A percentile compares a stretch with the other conserved stretches of the same genome.
phyloP scores from a whole-genome alignment of 2,888 invertebrate genomes.

The Ornithoptera priamus region DNA sequence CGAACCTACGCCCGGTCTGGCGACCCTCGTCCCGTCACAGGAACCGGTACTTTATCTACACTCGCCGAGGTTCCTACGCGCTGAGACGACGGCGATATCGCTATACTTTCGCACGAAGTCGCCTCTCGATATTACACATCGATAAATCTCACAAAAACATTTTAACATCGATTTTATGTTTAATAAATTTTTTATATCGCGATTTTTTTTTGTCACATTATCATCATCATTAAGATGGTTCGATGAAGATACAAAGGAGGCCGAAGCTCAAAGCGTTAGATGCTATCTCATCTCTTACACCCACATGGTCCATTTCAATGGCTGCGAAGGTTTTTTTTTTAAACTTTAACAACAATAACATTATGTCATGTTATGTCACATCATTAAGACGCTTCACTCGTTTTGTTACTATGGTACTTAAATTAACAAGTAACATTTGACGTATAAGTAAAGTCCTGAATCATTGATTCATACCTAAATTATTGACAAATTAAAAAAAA shows the following conservation, averaged over 20 bases:
- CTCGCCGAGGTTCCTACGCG: constrained; percentile 38
- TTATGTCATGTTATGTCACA: constrained; percentile 64
- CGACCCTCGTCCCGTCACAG: constrained; percentile 36
- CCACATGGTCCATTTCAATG: constrained; percentile 58
- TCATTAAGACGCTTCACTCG: constrained; percentile 39
- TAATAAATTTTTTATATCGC: not conserved
- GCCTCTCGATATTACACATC: not conserved
- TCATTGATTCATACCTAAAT: not conserved
- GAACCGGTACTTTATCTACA: constrained; percentile 53
- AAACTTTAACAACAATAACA: constrained; percentile 60
- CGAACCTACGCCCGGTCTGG: constrained; percentile 37
- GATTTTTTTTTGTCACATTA: not conserved
- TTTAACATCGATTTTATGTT: not conserved
- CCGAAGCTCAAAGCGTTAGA: constrained; percentile 58
- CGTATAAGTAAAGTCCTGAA: not conserved
- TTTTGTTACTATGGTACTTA: constrained; percentile 10
- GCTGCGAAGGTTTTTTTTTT: constrained; percentile 46
- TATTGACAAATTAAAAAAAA: not conserved
- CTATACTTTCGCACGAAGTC: constrained; percentile 12
- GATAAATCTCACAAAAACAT: too few species aligned
- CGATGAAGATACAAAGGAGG: constrained; percentile 52
- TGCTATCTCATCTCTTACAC: constrained; percentile 66
- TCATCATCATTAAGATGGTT: constrained; percentile 9
- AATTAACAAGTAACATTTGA: not conserved
- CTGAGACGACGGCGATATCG: constrained; percentile 33